A percentile compares a stretch with the other conserved stretches of the same genome.
phyloP scores from a whole-genome alignment of 2,113 vertebrate species.

The Eonycteris spelaea region DNA sequence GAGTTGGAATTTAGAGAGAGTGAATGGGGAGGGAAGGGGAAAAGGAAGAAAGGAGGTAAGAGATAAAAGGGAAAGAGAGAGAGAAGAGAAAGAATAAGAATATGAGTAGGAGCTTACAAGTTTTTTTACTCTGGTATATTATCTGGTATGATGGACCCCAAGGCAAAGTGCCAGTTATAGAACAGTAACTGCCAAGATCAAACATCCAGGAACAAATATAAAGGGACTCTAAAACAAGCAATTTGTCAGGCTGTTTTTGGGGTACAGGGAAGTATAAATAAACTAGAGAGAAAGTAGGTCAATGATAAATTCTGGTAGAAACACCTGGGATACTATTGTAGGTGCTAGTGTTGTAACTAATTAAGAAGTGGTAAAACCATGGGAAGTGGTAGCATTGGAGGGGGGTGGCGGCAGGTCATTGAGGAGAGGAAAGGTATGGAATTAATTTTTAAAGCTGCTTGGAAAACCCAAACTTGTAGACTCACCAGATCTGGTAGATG shows the following conservation, averaged over 20 bases:
- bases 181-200: conserved; percentile 43
- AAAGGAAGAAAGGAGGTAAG: neutral
- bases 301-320: conserved; percentile 22
- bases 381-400: neutral
- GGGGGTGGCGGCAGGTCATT: neutral
- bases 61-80: neutral
- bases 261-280: conserved; percentile 40
- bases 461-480: neutral
- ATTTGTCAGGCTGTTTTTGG: conserved; percentile 38
- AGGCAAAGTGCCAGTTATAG: conserved; percentile 36
- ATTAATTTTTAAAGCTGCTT: neutral
- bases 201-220: conserved; percentile 30
- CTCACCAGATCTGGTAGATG: neutral
- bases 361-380: conserved; percentile 1
- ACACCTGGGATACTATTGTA: conserved; percentile 10
- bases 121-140: neutral
- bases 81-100: neutral
- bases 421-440: neutral
- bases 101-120: neutral
- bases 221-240: conserved; percentile 51
- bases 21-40: neutral
- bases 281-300: conserved; percentile 59
- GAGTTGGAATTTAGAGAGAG: conserved; percentile 48
- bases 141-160: neutral
- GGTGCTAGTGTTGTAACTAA: neutral